These are phyloP conservation scores for Cyclopterus lumpus DNA, from an alignment of 2,797 vertebrate species.

Conservation along the genomic window DNA sequence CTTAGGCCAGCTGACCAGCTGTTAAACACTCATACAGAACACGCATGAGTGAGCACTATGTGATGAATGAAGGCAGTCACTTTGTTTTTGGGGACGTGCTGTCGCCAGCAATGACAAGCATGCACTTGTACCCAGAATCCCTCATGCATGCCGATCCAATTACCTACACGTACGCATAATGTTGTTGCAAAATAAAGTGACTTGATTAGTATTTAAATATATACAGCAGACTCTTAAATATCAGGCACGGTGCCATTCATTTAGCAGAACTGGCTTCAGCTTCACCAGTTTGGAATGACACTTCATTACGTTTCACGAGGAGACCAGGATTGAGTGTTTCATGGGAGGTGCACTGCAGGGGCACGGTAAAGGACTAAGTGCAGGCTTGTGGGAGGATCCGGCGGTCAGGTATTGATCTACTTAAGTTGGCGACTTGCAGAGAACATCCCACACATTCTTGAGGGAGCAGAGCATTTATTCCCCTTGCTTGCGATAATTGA, in stretches of 20 bases:
- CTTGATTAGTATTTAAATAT: background rate
- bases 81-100: too few relatives aligned
- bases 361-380: background rate
- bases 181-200: background rate
- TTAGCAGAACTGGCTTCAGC: background rate
- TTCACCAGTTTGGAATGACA: background rate
- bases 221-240: background rate
- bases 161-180: background rate
- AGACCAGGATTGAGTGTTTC: background rate
- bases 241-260: background rate
- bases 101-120: background rate
- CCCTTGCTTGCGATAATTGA: constrained; percentile 40
- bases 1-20: constrained; percentile 7
- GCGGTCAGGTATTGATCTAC: constrained; percentile 56
- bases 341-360: background rate
- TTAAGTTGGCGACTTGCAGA: constrained; percentile 26
- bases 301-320: background rate
- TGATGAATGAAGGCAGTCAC: background rate
- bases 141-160: background rate
- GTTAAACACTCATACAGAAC: background rate
- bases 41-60: background rate
- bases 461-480: constrained; percentile 28
- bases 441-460: constrained; percentile 49
- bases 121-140: background rate
- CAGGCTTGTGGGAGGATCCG: constrained; percentile 36